Base-by-base conservation (phyloP, 2,113 vertebrate genomes). In the Suricata suricatta region DNA sequence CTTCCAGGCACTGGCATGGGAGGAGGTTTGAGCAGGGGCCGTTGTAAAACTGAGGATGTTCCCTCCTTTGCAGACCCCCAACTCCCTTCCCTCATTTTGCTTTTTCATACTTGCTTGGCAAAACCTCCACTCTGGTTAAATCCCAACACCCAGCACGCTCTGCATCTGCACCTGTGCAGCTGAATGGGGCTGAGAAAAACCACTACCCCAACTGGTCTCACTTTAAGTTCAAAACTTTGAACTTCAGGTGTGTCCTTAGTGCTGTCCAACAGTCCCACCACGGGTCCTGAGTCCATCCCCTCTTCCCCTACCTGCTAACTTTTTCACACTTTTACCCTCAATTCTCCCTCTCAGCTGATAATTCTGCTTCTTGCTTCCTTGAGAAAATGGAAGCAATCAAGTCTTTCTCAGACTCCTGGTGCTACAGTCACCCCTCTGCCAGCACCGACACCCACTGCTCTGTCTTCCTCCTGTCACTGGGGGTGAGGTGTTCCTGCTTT, bases 201-300 rank as follows among this genome's bases (percentile, higher is more conserved):
- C 47, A 33, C 66, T 57, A 2, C 25, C 47, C 52, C 0, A 1
- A 5, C 25, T 44, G 41, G 44, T 35, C 54, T 92, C 57, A 63
- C 47, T 44, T 74, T 38, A 88, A 81, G 60, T 35, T 64, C 35
- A 72, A 50, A 38, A 12, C 35, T 0, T 0, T 47, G 57, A 38
- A 90, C 69, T 74, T 89, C 66, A 47, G 35, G 50, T 15, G 52
- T 44, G 25, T 41, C 60, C 66, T 50, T 29, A 47, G 38, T 7
- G 3, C 64, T 38, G 1, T 57, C 25, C 29, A 0, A 3, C 27
- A 38, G 41, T 17, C 15, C 38, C 9, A 2, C 64, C 47, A 5
- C 0, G 0, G 17, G 57, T 41, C 52, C 66, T 0, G 35, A 83
- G 77, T 6, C 21, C 31, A 2, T 11, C 0, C 4, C 29, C 41